Base-by-base conservation (phyloP, 2,888 invertebrate genomes). In the Spialia ferax region DNA sequence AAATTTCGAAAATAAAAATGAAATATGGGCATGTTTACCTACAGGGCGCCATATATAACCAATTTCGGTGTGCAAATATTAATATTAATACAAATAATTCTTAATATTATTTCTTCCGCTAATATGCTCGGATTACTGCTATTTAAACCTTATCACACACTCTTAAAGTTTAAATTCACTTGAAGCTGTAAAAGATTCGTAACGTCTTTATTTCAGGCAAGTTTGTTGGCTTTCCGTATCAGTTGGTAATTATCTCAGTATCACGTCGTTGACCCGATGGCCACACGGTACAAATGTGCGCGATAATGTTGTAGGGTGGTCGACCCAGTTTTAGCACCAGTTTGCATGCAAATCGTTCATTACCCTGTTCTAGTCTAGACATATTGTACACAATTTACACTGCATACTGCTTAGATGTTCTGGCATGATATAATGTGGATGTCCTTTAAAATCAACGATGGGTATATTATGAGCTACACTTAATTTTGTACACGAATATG, bases 301-400 rank as follows among this genome's bases (percentile, higher is more conserved):
- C 52, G 59, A 59, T 65, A 59, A 59, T 59, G 32, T 15, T 63
- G 48, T 66, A 66, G n/a, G 38, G 52, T 50, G 52, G 57, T 65
- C 52, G 59, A 60, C 52, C 65, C 59, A 66, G 38, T 60, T 66
- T 60, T 35, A 52, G 52, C 52, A 50, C 23, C 38, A 42, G 65
- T 65, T 60, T 60, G 52, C 52, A 65, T 65, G 65, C 52, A 65
- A 65, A 65, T 65, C 59, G 38, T 65, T 50, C 38, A 48, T 64
- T 64, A 50, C 50, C 23, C 48, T 32, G 64, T 23, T 59, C 50
- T 65, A 59, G 65, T 65, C 65, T 65, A 65, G 65, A 65, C 65
- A 52, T 35, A 29, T 42, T 48, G 50, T 57, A 57, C 50, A 38
- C 22, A 45, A 45, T 20, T 20, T 20, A 18, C 48, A 18, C 18